A percentile compares a stretch with the other conserved stretches of the same genome.
Conservation (phyloP, 2,797 vertebrate genomes). For the Sebastes wilsoni region DNA sequence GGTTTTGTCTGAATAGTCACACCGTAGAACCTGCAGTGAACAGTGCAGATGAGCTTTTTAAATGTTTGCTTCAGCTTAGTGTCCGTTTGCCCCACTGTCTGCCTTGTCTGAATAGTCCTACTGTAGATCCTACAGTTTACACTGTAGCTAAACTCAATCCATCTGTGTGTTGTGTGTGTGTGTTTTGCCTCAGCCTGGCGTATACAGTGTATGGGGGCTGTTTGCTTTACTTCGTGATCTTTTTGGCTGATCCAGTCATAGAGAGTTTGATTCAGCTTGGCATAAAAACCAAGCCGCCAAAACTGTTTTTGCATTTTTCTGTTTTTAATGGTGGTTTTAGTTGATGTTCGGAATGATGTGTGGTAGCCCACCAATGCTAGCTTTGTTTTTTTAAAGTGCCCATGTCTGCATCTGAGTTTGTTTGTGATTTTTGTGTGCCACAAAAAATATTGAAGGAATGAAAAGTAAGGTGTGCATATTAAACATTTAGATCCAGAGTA, state of each 20-base stretch:
- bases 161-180: not conserved
- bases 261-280: slow-evolving; percentile 18
- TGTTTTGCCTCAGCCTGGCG: slow-evolving; percentile 10
- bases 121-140: slow-evolving; percentile 28
- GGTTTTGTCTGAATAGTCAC: not conserved
- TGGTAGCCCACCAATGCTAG: slow-evolving; percentile 10
- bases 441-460: not conserved
- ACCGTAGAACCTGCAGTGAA: not conserved
- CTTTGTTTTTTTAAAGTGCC: not conserved
- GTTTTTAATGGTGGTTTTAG: slow-evolving; percentile 22
- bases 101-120: slow-evolving; percentile 19
- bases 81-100: slow-evolving; percentile 29
- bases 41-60: not conserved
- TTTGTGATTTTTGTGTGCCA: not conserved
- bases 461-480: not conserved
- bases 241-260: slow-evolving; percentile 13
- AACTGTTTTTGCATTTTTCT: not conserved
- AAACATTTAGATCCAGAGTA: not conserved
- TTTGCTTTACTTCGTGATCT: slow-evolving; percentile 36
- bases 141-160: not conserved
- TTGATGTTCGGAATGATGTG: slow-evolving; percentile 13
- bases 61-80: slow-evolving; percentile 4
- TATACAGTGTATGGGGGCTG: slow-evolving; percentile 2
- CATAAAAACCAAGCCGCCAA: not conserved
- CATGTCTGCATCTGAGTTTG: not conserved